Base-by-base conservation (phyloP, 2,113 vertebrate species). In the Oncorhynchus gorbuscha region DNA sequence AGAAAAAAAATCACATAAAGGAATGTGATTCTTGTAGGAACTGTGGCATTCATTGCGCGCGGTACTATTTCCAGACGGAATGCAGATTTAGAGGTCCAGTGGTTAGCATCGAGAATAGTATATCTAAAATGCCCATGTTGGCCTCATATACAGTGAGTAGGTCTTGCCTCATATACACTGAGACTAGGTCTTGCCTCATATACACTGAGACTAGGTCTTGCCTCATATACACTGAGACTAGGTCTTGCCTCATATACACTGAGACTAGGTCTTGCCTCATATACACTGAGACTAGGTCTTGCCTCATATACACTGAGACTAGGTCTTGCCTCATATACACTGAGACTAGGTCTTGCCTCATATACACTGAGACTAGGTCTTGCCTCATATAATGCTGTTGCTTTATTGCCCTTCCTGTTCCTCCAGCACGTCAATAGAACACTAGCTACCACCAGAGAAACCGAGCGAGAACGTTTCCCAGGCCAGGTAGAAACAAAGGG, bases 401-500 rank as follows among this genome's bases (percentile, higher is more conserved):
- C 74, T 91, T 90, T 89, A 89, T 90, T 39, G 30, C 55, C 24
- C 28, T 22, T 12, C 26, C 82, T 93, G 93, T 92, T 93, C 90
- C 92, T 91, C 90, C 87, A 92, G 92, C 92, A 91, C 91, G 91
- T 91, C 93, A 65, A 62, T 5, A 55, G 51, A 55, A 55, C 51
- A 55, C 51, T 55, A 55, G 92, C 92, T 49, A 91, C 93, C 94
- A 90, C 93, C 94, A 93, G 94, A 85, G 80, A 83, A 88, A 83
- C 88, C 89, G 89, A 90, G 89, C 84, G 87, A 82, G 84, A 82
- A 87, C 86, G 86, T 88, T 89, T 92, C 91, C 90, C 88, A 90
- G 89, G 86, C 71, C 78, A 85, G 81, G 79, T 90, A 89, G 78
- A 91, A 84, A 94, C 92, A 93, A 93, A 95, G 89, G 93, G 92